Evolutionary conservation across 2,113 vertebrate species (phyloP).

Genomic region (Dipodomys merriami): DNA sequence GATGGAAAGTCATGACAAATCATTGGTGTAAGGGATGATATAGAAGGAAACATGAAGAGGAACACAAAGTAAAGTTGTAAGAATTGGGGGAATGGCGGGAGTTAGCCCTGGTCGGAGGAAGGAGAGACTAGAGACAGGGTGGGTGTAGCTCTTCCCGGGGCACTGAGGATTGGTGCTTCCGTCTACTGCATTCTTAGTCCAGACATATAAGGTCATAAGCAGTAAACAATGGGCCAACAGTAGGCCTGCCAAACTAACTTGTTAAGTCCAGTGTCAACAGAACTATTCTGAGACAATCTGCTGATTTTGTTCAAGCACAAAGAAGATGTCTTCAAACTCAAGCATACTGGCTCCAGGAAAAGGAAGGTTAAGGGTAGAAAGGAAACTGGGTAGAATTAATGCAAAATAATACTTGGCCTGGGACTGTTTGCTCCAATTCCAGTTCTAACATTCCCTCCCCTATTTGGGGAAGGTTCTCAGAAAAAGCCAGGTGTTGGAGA

Average conservation of each 20-base stretch:
- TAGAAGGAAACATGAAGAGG: not conserved
- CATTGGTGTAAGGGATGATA: not conserved
- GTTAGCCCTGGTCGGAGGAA: not conserved
- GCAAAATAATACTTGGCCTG: not conserved
- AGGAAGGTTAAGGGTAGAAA: not conserved
- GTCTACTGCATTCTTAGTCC: not conserved
- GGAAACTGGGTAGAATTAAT: too few species aligned
- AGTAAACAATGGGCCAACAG: too few species aligned
- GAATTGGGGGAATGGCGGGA: not conserved
- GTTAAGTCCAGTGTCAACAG: accelerated
- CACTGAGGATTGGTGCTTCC: not conserved
- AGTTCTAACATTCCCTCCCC: not conserved
- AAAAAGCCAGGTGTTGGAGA: not conserved
- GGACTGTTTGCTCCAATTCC: too few species aligned
- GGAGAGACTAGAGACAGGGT: too few species aligned
- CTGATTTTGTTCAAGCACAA: not conserved
- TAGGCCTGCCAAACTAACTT: not conserved
- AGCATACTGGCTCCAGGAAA: too few species aligned
- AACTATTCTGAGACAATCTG: not conserved
- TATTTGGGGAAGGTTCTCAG: not conserved
- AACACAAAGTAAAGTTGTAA: not conserved
- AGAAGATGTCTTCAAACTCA: not conserved
- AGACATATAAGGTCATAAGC: not conserved
- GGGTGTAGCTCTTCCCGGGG: too few species aligned
- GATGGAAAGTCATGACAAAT: not conserved